Evolutionary conservation across 2,113 vertebrate species (phyloP).

Genomic region (Rhagologus leucostigma): DNA sequence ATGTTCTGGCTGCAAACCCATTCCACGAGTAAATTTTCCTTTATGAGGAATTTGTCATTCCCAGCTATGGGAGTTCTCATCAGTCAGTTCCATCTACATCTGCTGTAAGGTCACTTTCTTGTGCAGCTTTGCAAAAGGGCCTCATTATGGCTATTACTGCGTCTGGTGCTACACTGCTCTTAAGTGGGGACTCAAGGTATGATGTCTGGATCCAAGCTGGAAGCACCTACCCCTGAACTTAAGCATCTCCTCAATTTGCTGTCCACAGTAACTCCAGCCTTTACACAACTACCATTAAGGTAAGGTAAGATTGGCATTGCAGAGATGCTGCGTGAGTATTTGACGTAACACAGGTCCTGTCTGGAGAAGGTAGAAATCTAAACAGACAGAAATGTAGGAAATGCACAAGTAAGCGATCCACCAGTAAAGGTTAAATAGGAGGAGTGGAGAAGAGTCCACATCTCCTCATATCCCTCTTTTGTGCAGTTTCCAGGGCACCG

Average conservation of each 20-base stretch:
- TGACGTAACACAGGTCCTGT: neutral
- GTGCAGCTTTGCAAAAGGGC: neutral
- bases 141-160: neutral
- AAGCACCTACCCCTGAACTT: neutral
- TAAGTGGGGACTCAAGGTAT: neutral
- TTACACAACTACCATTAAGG: neutral
- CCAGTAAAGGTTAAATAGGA: neutral
- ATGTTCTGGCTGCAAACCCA: neutral
- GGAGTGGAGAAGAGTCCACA: neutral
- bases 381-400: neutral
- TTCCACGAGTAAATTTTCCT: neutral
- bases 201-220: neutral
- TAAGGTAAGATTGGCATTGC: neutral
- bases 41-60: neutral
- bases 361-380: neutral
- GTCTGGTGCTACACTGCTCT: neutral
- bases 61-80: neutral
- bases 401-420: neutral
- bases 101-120: neutral
- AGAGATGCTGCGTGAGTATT: neutral
- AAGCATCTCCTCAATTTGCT: neutral
- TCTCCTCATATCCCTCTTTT: fast-evolving
- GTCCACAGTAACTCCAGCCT: neutral
- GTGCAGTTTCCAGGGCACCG: neutral
- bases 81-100: neutral